phyloP scores from a whole-genome alignment of 2,888 invertebrate genomes.

The Thera obeliscata region DNA sequence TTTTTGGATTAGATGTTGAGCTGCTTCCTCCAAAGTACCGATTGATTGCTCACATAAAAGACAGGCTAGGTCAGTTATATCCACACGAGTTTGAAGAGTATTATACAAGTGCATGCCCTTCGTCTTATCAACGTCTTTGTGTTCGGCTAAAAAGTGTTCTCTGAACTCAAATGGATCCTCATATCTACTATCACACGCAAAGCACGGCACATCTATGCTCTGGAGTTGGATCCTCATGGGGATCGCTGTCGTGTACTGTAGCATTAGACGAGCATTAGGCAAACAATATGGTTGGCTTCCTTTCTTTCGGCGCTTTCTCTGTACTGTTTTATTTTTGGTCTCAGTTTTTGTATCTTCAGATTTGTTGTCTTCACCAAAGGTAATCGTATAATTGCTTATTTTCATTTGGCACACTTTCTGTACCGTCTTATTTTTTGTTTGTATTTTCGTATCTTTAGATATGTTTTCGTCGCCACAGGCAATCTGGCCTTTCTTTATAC shows the following conservation, averaged over 20 bases:
- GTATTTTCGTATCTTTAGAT: neutral
- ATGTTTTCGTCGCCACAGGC: neutral
- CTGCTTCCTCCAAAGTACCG: constrained; percentile 23
- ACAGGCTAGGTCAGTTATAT: constrained; percentile 36
- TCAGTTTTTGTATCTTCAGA: neutral
- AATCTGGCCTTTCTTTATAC: neutral
- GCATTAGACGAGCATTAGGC: constrained; percentile 18
- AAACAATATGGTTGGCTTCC: neutral
- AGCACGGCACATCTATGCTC: constrained; percentile 16
- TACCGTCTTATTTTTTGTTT: neutral
- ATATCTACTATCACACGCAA: constrained; percentile 19
- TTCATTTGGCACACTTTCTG: neutral
- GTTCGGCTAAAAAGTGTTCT: constrained; percentile 35
- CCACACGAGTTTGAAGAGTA: constrained; percentile 28
- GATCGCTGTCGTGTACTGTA: constrained; percentile 25
- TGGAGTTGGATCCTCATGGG: constrained; percentile 11
- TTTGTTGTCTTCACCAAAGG: neutral
- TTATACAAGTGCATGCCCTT: constrained; percentile 27
- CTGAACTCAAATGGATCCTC: constrained; percentile 33
- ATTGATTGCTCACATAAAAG: constrained; percentile 24
- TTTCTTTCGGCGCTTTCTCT: neutral
- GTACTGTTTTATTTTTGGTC: neutral
- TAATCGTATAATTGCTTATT: neutral
- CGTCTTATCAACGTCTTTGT: constrained; percentile 30
- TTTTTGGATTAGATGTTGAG: constrained; percentile 26